Conservation (phyloP, 2,797 vertebrate genomes). For the Xenopus petersii region DNA sequence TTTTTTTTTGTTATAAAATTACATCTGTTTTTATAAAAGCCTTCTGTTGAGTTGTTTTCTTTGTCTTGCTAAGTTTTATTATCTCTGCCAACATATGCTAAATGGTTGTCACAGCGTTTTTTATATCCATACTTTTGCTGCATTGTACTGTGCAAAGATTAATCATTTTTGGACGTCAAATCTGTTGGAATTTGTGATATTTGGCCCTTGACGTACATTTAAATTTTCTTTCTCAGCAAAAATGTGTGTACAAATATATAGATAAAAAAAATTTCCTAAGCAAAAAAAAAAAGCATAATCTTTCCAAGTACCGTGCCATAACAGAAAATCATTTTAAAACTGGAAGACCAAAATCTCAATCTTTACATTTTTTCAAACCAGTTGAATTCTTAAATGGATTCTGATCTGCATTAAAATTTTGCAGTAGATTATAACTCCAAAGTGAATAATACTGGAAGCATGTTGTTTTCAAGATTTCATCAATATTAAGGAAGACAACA, state of each 20-base stretch:
- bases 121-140: too few species aligned
- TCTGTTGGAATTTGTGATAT: too few species aligned
- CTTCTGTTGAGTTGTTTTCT: too few species aligned
- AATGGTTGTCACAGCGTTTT: too few species aligned
- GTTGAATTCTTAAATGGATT: too few species aligned
- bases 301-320: not conserved
- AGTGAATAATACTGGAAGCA: not conserved
- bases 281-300: not conserved
- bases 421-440: not conserved
- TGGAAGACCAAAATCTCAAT: not conserved
- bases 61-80: too few species aligned
- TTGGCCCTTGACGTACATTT: not conserved
- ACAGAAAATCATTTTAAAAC: not conserved
- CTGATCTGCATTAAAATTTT: not conserved
- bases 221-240: not conserved
- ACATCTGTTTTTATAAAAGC: too few species aligned
- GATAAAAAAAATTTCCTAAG: not conserved
- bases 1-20: too few species aligned
- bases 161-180: too few species aligned
- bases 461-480: slow-evolving; percentile 1
- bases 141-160: too few species aligned
- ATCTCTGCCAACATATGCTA: too few species aligned
- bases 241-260: not conserved
- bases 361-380: too few species aligned
- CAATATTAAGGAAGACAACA: slow-evolving; percentile 23